Conservation (phyloP, 2,113 vertebrate species). For the Balaenoptera acutorostrata region DNA sequence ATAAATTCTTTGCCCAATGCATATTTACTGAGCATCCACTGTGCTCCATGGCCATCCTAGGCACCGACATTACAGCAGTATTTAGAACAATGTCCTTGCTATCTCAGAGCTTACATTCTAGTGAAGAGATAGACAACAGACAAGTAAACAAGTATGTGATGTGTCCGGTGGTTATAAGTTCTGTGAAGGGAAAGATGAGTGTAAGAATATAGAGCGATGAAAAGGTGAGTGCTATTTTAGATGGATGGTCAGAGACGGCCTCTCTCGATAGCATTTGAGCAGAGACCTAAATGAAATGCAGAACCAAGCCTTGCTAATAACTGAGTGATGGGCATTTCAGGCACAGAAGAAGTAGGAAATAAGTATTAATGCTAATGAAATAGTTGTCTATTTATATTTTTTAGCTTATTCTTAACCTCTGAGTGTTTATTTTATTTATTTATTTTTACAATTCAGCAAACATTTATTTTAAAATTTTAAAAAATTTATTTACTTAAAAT, state of each 20-base stretch:
- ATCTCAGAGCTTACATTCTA: neutral
- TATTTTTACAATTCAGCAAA: too few species aligned
- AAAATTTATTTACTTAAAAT: too few species aligned
- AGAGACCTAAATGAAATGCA: neutral
- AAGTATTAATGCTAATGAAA: neutral
- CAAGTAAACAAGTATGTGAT: neutral
- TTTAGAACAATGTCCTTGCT: neutral
- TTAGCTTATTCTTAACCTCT: neutral
- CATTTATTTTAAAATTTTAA: too few species aligned
- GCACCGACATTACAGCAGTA: neutral
- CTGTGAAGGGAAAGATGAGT: neutral
- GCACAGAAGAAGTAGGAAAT: neutral
- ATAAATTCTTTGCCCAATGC: neutral
- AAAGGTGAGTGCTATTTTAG: neutral
- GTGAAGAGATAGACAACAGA: neutral
- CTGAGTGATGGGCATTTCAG: neutral
- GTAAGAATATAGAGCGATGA: neutral
- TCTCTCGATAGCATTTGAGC: neutral
- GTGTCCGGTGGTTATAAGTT: neutral
- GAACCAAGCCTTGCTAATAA: neutral
- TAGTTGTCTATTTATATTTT: neutral
- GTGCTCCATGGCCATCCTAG: neutral
- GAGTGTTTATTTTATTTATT: conserved; percentile 20
- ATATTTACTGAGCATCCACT: neutral
- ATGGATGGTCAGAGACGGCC: neutral